phyloP scores from a whole-genome alignment of 2,113 vertebrate genomes.

The Oryzias woworae region DNA sequence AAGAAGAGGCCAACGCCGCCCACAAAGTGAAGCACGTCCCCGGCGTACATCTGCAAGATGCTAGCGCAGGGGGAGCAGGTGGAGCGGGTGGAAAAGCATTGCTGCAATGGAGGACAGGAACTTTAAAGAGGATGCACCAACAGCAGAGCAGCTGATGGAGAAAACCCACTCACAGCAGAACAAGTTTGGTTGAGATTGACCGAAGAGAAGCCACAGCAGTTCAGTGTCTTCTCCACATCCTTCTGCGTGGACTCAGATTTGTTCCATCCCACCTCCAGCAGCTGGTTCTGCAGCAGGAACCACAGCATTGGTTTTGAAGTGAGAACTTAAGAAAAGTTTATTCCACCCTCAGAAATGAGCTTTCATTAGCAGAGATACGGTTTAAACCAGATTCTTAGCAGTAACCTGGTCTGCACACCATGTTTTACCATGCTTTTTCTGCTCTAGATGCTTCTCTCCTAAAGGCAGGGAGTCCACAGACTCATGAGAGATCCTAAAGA shows the following conservation, averaged over 20 bases:
- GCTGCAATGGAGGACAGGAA: slow-evolving; percentile 49
- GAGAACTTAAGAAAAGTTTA: too few relatives aligned
- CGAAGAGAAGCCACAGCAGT: slow-evolving; percentile 89
- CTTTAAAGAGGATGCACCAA: not conserved
- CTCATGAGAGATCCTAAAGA: too few relatives aligned
- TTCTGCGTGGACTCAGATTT: slow-evolving; percentile 82
- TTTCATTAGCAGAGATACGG: too few relatives aligned
- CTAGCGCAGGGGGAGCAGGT: slow-evolving; percentile 78
- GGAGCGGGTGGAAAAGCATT: slow-evolving; percentile 58
- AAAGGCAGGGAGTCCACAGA: too few relatives aligned
- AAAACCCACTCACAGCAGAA: slow-evolving; percentile 77
- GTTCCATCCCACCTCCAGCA: slow-evolving; percentile 94
- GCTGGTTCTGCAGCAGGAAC: slow-evolving; percentile 78
- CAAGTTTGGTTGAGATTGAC: slow-evolving; percentile 79
- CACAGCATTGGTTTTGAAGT: not conserved
- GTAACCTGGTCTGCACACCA: too few relatives aligned
- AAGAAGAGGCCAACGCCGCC: slow-evolving; percentile 96
- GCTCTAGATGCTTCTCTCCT: too few relatives aligned
- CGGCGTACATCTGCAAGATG: slow-evolving; percentile 84
- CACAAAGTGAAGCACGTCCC: slow-evolving; percentile 86
- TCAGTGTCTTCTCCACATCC: slow-evolving; percentile 89
- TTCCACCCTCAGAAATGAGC: too few relatives aligned
- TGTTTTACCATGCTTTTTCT: too few relatives aligned
- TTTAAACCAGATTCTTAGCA: too few relatives aligned
- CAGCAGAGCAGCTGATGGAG: not conserved